phyloP scores from a whole-genome alignment of 1,140 invertebrate species.

The Ctenoplectra terminalis region DNA sequence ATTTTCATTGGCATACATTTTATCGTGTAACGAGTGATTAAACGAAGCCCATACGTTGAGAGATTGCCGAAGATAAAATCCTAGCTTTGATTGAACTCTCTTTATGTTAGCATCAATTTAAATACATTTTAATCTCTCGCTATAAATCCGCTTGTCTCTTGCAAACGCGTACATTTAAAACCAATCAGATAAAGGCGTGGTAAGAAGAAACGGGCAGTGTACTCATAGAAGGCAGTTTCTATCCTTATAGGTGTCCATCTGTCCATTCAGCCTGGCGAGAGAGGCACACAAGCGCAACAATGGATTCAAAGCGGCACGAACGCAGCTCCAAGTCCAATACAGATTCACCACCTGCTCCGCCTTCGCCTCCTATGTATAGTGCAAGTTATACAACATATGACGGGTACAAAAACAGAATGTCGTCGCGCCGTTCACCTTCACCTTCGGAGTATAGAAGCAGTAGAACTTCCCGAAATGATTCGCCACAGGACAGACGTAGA shows the following conservation, averaged over 20 bases:
- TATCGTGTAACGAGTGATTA: neutral
- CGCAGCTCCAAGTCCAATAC: slow-evolving; percentile 66
- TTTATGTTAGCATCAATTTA: slow-evolving; percentile 27
- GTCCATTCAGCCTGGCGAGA: slow-evolving; percentile 64
- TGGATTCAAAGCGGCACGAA: slow-evolving; percentile 74
- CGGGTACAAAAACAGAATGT: slow-evolving; percentile 71
- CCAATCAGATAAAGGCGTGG: slow-evolving; percentile 75
- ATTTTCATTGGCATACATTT: slow-evolving; percentile 1
- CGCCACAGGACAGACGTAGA: slow-evolving; percentile 73
- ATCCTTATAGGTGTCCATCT: slow-evolving; percentile 81
- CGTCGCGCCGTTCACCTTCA: slow-evolving; percentile 74
- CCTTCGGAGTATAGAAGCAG: slow-evolving; percentile 68
- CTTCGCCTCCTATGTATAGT: slow-evolving; percentile 78
- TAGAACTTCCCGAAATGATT: slow-evolving; percentile 69
- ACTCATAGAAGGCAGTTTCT: slow-evolving; percentile 83
- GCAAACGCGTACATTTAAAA: slow-evolving; percentile 67
- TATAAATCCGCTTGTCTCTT: slow-evolving; percentile 69
- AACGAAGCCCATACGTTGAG: neutral
- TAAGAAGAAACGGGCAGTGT: slow-evolving; percentile 66
- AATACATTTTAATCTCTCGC: slow-evolving; percentile 68
- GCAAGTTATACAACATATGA: slow-evolving; percentile 70
- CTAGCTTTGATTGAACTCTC: slow-evolving; percentile 25
- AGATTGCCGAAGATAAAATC: slow-evolving; percentile 4
- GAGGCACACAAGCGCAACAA: slow-evolving; percentile 56
- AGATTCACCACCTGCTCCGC: slow-evolving; percentile 75